A percentile compares a stretch with the other conserved stretches of the same genome.
Evolutionary conservation across 1,140 invertebrate genomes (phyloP).

Genomic region (Thaumetopoea pityocampa): DNA sequence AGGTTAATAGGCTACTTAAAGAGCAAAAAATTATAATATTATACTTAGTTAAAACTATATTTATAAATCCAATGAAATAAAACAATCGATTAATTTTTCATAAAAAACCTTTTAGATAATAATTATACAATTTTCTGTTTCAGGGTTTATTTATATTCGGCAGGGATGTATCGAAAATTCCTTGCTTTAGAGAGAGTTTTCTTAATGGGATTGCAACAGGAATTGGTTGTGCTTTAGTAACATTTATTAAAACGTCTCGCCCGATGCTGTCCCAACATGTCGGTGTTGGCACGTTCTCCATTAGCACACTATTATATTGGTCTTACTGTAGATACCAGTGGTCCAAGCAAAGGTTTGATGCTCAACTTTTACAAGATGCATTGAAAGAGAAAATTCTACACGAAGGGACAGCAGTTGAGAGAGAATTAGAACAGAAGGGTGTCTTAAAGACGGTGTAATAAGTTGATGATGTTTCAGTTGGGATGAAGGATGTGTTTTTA

Average conservation of each 20-base stretch:
- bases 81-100: too few species aligned
- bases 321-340: constrained; percentile 74
- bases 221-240: constrained; percentile 74
- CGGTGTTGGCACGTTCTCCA: constrained; percentile 73
- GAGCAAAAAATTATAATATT: too few species aligned
- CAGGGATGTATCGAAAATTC: constrained; percentile 78
- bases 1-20: constrained; percentile 41
- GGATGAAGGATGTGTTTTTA: too few species aligned
- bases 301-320: constrained; percentile 77
- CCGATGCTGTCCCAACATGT: constrained; percentile 72
- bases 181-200: constrained; percentile 80
- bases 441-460: constrained; percentile 52
- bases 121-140: constrained; percentile 32
- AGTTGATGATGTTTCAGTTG: too few species aligned
- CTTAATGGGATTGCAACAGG: constrained; percentile 78
- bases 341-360: constrained; percentile 73
- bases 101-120: too few species aligned
- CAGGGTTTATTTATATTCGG: constrained; percentile 75
- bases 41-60: too few species aligned
- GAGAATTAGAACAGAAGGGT: constrained; percentile 56
- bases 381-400: constrained; percentile 66
- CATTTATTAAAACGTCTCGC: constrained; percentile 80
- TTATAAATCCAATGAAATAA: too few species aligned
- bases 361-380: constrained; percentile 66
- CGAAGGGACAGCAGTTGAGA: constrained; percentile 69